Conservation (phyloP, 2,888 invertebrate species). For the Drosophila rellima region DNA sequence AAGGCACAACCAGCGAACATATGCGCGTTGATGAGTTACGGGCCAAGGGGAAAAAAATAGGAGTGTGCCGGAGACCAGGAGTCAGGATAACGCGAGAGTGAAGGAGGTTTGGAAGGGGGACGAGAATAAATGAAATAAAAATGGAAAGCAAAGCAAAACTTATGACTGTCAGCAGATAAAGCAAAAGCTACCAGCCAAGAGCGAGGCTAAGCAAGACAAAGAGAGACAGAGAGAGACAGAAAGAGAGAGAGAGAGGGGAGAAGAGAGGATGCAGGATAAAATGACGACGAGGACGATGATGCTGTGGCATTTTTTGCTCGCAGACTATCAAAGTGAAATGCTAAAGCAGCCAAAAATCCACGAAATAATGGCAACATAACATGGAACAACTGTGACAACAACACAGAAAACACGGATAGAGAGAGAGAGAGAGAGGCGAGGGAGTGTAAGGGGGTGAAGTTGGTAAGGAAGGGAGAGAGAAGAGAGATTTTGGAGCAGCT, state of each 20-base stretch:
- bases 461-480: too few relatives aligned
- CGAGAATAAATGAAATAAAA: slow-evolving; percentile 76
- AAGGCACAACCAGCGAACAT: slow-evolving; percentile 62
- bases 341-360: slow-evolving; percentile 82
- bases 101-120: slow-evolving; percentile 12
- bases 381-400: slow-evolving; percentile 83
- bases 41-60: neutral
- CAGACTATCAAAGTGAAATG: slow-evolving; percentile 82
- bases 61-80: slow-evolving; percentile 1
- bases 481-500: slow-evolving; percentile 9
- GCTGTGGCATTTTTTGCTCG: slow-evolving; percentile 46
- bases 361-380: slow-evolving; percentile 81
- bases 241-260: neutral
- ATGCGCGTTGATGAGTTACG: slow-evolving; percentile 81
- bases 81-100: slow-evolving; percentile 34
- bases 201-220: slow-evolving; percentile 1
- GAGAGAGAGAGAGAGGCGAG: neutral
- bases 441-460: neutral
- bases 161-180: slow-evolving; percentile 82
- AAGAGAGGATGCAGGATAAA: slow-evolving; percentile 3
- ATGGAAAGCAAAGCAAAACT: slow-evolving; percentile 82
- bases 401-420: slow-evolving; percentile 24
- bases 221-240: neutral
- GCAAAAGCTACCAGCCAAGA: slow-evolving; percentile 73
- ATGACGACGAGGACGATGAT: slow-evolving; percentile 26